A percentile compares a stretch with the other conserved stretches of the same genome.
These are phyloP conservation scores for Micropterix aruncella DNA, from an alignment of 2,888 invertebrate genomes.

Conservation along the genomic window DNA sequence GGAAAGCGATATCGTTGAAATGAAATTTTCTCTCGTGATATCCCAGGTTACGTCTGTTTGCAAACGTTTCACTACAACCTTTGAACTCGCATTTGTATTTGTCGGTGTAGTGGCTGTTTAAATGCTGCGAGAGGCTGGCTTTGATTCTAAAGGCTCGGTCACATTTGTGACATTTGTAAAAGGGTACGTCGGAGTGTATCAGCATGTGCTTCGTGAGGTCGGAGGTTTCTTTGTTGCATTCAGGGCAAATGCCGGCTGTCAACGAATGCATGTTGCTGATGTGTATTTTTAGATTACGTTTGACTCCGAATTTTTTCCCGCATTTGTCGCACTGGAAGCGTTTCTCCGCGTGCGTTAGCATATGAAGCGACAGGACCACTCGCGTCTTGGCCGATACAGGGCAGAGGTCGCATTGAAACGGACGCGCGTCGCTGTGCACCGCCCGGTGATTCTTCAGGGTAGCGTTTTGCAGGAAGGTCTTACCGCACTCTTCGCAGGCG, in stretches of 20 bases:
- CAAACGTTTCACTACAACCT: conserved; percentile 9
- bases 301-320: conserved; percentile 9
- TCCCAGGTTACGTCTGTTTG: conserved; percentile 9
- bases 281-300: conserved; percentile 9
- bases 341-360: conserved; percentile 7
- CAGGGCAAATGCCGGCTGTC: conserved; percentile 7
- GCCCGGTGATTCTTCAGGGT: conserved; percentile 6
- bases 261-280: conserved; percentile 10
- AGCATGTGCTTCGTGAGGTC: conserved; percentile 10
- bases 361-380: conserved; percentile 9
- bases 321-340: conserved; percentile 10
- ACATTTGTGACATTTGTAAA: conserved; percentile 8
- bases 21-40: conserved; percentile 10
- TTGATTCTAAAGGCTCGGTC: conserved; percentile 7
- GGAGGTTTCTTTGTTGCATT: conserved; percentile 8
- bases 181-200: conserved; percentile 6
- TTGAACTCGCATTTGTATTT: conserved; percentile 9
- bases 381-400: conserved; percentile 7
- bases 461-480: conserved; percentile 5
- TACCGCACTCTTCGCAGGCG: conserved; percentile 9
- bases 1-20: conserved; percentile 8
- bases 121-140: conserved; percentile 5
- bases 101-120: conserved; percentile 3
- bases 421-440: conserved; percentile 6
- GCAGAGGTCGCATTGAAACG: conserved; percentile 5